Evolutionary conservation across 1,140 invertebrate genomes (phyloP).

Genomic region (Bombus waltoni): DNA sequence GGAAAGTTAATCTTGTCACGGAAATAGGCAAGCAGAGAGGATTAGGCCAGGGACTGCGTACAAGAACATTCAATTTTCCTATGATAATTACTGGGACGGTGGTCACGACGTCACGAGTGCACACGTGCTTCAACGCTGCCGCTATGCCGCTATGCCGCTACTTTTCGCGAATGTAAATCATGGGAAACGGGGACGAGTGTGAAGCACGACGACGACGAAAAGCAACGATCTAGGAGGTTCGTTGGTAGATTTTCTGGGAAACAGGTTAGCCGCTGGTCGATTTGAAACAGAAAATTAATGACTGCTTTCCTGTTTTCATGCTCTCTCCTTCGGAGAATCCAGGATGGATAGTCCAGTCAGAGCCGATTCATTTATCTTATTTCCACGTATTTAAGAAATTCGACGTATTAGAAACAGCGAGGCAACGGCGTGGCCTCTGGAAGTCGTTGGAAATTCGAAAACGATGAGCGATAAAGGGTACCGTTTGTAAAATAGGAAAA

Average conservation of each 20-base stretch:
- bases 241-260: neutral
- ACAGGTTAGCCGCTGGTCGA: neutral
- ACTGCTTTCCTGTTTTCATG: neutral
- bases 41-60: neutral
- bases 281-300: constrained; percentile 21
- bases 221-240: neutral
- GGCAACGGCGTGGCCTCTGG: too few relatives aligned
- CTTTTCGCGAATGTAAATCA: constrained; percentile 2
- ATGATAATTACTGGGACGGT: constrained; percentile 11
- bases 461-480: neutral
- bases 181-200: too few relatives aligned
- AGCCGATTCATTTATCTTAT: neutral
- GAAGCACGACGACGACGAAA: neutral
- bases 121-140: neutral
- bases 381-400: neutral
- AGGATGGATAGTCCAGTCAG: neutral
- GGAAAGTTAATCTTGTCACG: constrained; percentile 48
- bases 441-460: neutral
- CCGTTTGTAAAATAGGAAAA: neutral
- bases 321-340: neutral
- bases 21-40: neutral
- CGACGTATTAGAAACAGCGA: neutral
- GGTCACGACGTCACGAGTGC: neutral
- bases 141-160: too few relatives aligned
- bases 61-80: constrained; percentile 46